Evolutionary conservation across 35 echinoderm and acorn worm species (phyloP).

Genomic region (Strongylocentrotus purpuratus): DNA sequence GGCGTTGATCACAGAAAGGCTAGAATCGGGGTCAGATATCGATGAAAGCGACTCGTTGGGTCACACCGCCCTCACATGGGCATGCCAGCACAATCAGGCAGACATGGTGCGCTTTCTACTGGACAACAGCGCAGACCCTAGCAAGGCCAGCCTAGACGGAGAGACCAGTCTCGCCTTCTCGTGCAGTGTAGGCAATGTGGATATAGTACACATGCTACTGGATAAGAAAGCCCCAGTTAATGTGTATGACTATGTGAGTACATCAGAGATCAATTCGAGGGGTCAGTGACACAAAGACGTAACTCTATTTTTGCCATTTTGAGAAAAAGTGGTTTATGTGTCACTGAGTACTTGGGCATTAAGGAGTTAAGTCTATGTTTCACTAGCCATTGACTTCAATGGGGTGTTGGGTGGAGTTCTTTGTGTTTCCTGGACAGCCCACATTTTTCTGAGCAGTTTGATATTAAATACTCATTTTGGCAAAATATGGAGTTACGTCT

Average conservation of each 20-base stretch:
- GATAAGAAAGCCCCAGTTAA: slow-evolving; percentile 68
- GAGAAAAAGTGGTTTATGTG: too few relatives aligned
- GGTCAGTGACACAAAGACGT: too few relatives aligned
- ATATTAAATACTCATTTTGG: too few relatives aligned
- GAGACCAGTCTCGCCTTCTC: slow-evolving; percentile 82
- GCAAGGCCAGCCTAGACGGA: slow-evolving; percentile 60
- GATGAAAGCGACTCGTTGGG: slow-evolving; percentile 68
- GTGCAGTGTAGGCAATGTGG: slow-evolving; percentile 65
- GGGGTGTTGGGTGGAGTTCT: too few relatives aligned
- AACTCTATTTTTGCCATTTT: too few relatives aligned
- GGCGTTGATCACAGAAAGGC: slow-evolving; percentile 66
- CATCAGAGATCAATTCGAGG: not conserved
- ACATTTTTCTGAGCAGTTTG: too few relatives aligned
- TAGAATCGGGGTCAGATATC: slow-evolving; percentile 63
- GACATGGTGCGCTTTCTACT: slow-evolving; percentile 67
- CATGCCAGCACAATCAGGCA: slow-evolving; percentile 75
- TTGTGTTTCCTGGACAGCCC: too few relatives aligned
- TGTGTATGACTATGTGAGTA: slow-evolving; percentile 81
- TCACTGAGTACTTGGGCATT: too few relatives aligned
- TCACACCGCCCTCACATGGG: slow-evolving; percentile 81
- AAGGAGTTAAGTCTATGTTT: too few relatives aligned
- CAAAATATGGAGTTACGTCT: too few relatives aligned
- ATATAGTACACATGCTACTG: slow-evolving; percentile 74
- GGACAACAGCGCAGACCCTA: slow-evolving; percentile 62
- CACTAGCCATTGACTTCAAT: too few relatives aligned